Percentiles rank a stretch among this genome's conserved stretches.
Conservation (phyloP, 2,113 vertebrate genomes). For the Centropus unirufus region DNA sequence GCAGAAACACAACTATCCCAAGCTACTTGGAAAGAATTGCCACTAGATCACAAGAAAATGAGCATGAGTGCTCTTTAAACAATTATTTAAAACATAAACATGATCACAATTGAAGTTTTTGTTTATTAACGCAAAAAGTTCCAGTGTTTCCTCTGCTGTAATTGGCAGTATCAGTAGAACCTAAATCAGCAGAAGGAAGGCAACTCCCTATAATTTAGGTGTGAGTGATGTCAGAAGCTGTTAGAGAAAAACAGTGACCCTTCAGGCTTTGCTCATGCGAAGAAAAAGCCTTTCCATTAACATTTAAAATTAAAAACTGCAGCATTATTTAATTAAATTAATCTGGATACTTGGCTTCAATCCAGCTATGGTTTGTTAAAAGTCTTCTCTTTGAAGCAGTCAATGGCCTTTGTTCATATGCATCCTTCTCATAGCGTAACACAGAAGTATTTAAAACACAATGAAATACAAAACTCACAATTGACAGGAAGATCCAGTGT, state of each 20-base stretch:
- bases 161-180: not conserved
- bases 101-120: not conserved
- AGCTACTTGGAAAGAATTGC: not conserved
- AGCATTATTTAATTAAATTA: constrained; percentile 38
- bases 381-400: not conserved
- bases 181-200: not conserved
- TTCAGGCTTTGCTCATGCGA: not conserved
- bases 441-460: not conserved
- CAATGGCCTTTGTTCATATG: not conserved
- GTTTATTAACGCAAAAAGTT: not conserved
- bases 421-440: not conserved
- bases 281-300: constrained; percentile 25
- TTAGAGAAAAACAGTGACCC: not conserved
- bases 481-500: not conserved
- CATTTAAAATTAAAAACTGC: constrained; percentile 32
- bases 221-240: not conserved
- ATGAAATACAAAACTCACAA: not conserved
- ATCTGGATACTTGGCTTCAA: not conserved
- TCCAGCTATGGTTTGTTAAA: not conserved
- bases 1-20: not conserved
- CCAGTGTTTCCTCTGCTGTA: not conserved
- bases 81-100: not conserved
- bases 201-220: not conserved
- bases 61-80: not conserved
- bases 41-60: not conserved